Percentiles rank a stretch among this genome's conserved stretches.
Conservation (phyloP, 2,888 invertebrate species). For the Theretra japonica region DNA sequence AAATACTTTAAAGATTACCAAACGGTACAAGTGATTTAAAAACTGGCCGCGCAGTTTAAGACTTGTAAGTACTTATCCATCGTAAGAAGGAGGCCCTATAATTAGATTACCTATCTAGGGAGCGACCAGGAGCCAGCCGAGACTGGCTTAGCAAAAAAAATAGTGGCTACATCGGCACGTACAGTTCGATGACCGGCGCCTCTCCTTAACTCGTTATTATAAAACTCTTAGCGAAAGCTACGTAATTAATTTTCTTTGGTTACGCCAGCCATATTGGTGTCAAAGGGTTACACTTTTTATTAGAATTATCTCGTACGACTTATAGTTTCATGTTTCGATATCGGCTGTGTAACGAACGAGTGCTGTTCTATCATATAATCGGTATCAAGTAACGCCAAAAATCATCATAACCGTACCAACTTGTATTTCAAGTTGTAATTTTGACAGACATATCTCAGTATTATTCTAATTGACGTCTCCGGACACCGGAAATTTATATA, state of each 20-base stretch:
- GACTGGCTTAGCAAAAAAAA: constrained; percentile 76
- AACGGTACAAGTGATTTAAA: constrained; percentile 53
- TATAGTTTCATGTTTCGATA: not conserved
- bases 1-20: constrained; percentile 42
- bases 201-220: constrained; percentile 64
- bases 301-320: constrained; percentile 3
- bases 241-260: constrained; percentile 52
- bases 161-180: constrained; percentile 64
- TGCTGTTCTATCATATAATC: not conserved
- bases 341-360: not conserved
- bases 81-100: constrained; percentile 67
- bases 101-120: constrained; percentile 76
- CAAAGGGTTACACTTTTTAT: constrained; percentile 28
- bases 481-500: constrained; percentile 50
- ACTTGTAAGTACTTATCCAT: constrained; percentile 55
- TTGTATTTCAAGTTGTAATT: not conserved
- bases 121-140: constrained; percentile 61
- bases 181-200: constrained; percentile 71
- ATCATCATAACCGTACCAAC: not conserved
- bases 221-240: constrained; percentile 68
- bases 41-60: constrained; percentile 59
- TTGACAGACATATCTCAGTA: not conserved
- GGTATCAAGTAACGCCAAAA: not conserved
- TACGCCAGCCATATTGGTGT: constrained; percentile 34
- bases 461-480: constrained; percentile 35